Base-by-base conservation (phyloP, 2,888 invertebrate genomes). In the Tetropium fuscum region DNA sequence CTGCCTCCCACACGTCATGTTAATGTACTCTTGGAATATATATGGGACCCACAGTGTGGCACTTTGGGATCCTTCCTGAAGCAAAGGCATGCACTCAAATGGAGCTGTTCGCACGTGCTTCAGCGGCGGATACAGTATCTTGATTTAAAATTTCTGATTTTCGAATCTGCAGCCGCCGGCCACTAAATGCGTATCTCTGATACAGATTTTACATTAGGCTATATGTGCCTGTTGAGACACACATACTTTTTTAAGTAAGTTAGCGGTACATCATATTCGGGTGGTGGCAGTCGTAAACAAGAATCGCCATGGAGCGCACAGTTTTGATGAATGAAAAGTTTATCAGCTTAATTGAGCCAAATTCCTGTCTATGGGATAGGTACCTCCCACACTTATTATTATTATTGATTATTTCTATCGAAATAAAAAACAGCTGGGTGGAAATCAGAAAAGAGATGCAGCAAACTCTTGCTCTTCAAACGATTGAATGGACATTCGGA, bases 1-100 rank as follows among this genome's bases (percentile, higher is more conserved):
- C 51, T 51, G 51, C 51, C 19, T 38, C 51, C 51, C 27, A 51
- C 51, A 38, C 20, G 16, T 22, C 22, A 36, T 38, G 18, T 40
- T 51, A 36, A 47, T 47, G 30, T 20, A 32, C 34, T 47, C 19
- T 45, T 45, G n/a, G n/a, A n/a, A n/a, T n/a, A n/a, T n/a, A n/a
- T n/a, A n/a, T n/a, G n/a, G n/a, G n/a, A n/a, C n/a, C n/a, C n/a
- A n/a, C n/a, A n/a, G n/a, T n/a, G n/a, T n/a, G n/a, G n/a, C n/a
- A n/a, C n/a, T n/a, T n/a, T n/a, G n/a, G n/a, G n/a, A n/a, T n/a
- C n/a, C n/a, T n/a, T n/a, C n/a, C n/a, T n/a, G n/a, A n/a, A 27
- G 27, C 27, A 27, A 27, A 27, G 8, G 27, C 27, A 27, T 27
- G 27, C 27, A 10, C 27, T 27, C 27, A n/a, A n/a, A 27, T 27